phyloP scores from a whole-genome alignment of 2,888 invertebrate genomes.

The Eristalis intricaria region DNA sequence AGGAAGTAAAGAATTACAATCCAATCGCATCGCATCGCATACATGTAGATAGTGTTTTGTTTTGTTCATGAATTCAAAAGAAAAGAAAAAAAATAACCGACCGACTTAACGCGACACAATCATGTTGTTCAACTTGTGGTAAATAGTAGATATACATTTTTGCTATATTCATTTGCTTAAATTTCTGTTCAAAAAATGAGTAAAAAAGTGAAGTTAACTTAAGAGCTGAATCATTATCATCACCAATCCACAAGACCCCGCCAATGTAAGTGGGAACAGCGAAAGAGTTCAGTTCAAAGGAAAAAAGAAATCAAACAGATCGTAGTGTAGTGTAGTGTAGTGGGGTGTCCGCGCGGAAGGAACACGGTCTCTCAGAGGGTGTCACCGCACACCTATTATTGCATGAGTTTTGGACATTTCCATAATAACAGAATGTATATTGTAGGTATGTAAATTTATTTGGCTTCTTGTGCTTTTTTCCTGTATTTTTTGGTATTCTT shows the following conservation, averaged over 20 bases:
- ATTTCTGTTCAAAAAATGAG: constrained; percentile 15
- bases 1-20: background rate
- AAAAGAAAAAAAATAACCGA: background rate
- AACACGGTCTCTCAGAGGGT: constrained; percentile 29
- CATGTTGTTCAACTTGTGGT: constrained; percentile 61
- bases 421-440: constrained; percentile 60
- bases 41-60: background rate
- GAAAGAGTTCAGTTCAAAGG: constrained; percentile 4
- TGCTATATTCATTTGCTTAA: constrained; percentile 2
- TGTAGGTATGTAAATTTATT: constrained; percentile 62
- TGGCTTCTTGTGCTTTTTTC: constrained; percentile 28
- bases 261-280: background rate
- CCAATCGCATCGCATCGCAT: background rate
- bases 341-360: background rate
- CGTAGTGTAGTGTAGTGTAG: constrained; percentile 16
- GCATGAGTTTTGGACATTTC: constrained; percentile 56
- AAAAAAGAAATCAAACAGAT: background rate
- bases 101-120: constrained; percentile 46
- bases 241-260: background rate
- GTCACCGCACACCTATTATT: constrained; percentile 34
- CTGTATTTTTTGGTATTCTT: background rate
- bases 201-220: constrained; percentile 27
- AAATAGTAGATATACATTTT: constrained; percentile 50
- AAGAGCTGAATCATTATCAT: constrained; percentile 4
- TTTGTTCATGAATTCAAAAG: background rate